phyloP scores from a whole-genome alignment of 2,797 vertebrate genomes.

The Hyperoplus immaculatus region DNA sequence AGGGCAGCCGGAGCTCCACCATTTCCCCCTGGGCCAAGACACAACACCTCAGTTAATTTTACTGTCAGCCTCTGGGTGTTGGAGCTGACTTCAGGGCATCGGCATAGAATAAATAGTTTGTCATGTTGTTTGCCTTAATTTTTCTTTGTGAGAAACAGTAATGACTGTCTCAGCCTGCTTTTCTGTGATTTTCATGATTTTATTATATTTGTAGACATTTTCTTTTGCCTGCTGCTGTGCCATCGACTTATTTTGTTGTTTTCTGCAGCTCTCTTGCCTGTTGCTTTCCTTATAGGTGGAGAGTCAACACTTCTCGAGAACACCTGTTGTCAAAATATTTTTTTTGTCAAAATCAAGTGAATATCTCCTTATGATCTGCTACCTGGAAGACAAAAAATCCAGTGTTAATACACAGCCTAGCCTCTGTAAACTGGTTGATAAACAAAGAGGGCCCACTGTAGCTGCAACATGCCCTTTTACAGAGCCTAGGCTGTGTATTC shows the following conservation, averaged over 20 bases:
- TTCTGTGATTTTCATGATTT: background rate
- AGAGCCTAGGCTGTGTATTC: too few relatives aligned
- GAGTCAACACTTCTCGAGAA: too few relatives aligned
- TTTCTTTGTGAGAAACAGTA: background rate
- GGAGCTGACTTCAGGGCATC: slow-evolving; percentile 31
- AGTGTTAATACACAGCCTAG: too few relatives aligned
- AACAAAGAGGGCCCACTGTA: too few relatives aligned
- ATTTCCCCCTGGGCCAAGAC: slow-evolving; percentile 28
- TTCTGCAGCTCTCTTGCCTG: background rate
- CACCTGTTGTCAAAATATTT: too few relatives aligned
- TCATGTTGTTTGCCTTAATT: slow-evolving; percentile 11
- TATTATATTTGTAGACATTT: background rate
- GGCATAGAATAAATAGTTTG: slow-evolving; percentile 14
- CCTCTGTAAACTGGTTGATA: too few relatives aligned
- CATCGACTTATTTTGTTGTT: background rate
- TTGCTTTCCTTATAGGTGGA: background rate
- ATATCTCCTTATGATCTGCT: too few relatives aligned
- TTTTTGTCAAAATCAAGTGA: too few relatives aligned
- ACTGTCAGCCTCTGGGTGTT: slow-evolving; percentile 38
- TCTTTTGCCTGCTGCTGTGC: slow-evolving; percentile 1
- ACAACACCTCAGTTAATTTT: slow-evolving; percentile 61
- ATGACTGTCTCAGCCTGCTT: background rate
- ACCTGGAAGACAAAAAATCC: too few relatives aligned
- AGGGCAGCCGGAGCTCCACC: slow-evolving; percentile 55
- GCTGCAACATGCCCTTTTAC: too few relatives aligned